These are phyloP conservation scores for Stenoptilia bipunctidactyla DNA, from an alignment of 2,888 invertebrate genomes.

Conservation along the genomic window DNA sequence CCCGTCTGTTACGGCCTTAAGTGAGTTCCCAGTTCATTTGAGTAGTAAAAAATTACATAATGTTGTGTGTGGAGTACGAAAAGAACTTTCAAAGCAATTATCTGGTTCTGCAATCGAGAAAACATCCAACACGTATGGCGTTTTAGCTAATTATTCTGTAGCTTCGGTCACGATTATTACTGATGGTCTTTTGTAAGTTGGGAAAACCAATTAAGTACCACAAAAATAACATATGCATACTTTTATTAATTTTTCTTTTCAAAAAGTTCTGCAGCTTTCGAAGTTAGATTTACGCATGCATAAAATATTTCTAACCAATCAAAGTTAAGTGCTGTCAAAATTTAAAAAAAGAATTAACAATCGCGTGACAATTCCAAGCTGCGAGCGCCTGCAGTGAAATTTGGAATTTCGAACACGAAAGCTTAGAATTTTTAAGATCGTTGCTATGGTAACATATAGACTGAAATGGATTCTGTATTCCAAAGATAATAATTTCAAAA, in stretches of 20 bases:
- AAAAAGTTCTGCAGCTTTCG: too few relatives aligned
- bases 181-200: not conserved
- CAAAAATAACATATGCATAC: too few relatives aligned
- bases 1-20: too few relatives aligned
- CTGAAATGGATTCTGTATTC: conserved; percentile 26
- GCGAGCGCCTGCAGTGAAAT: conserved; percentile 20
- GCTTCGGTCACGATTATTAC: conserved; percentile 44
- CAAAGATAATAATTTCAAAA: conserved; percentile 56
- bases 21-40: conserved; percentile 2
- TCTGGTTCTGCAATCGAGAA: not conserved
- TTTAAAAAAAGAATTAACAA: too few relatives aligned
- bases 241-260: too few relatives aligned
- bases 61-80: conserved; percentile 21
- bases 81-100: conserved; percentile 53
- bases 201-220: too few relatives aligned
- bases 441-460: conserved; percentile 14
- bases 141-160: conserved; percentile 55
- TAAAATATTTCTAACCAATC: too few relatives aligned
- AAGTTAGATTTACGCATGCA: too few relatives aligned
- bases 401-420: conserved; percentile 24
- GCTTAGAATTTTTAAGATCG: conserved; percentile 19
- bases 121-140: conserved; percentile 21
- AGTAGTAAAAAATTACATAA: conserved; percentile 29
- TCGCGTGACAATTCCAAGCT: conserved; percentile 30
- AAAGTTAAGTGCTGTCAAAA: too few relatives aligned